Evolutionary conservation across 2,113 vertebrate genomes (phyloP), one percentile per base, ranked within the genome.

Genomic region (Forbesichthys agassizii): DNA sequence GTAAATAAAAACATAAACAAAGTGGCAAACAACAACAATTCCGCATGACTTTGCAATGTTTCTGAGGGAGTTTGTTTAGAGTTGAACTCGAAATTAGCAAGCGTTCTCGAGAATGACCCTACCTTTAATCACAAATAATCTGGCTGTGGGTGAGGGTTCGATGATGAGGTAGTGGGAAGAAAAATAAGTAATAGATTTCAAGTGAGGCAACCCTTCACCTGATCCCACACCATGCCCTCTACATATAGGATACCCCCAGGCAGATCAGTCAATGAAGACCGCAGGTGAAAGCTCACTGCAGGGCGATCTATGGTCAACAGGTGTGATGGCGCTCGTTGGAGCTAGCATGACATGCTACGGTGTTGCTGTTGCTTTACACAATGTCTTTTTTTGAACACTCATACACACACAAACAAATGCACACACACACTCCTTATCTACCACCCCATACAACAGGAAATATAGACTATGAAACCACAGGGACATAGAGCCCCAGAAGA

Each of bases 271-370:
- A 71, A 62, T 47, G 3, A n/a, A 36, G 48, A 48, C 18, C 7
- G 20, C 60, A n/a, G 72, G 75, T 84, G 70, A 72, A 69, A 78
- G 60, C 52, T 73, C 61, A 69, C 9, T 36, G 59, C 9, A 10
- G 16, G 69, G 67, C 16, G 42, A 79, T 66, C 33, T 68, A 20
- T 64, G 81, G 74, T 77, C 74, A 79, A 12, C 9, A 54, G 69
- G 57, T 73, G 10, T 78, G 58, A 75, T 66, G 69, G 68, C 67
- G 47, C 63, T 73, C 68, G 79, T 70, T 76, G 61, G 13, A 53
- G 66, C 5, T 48, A 49, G 47, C 33, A 42, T 78, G 71, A 60
- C 27, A 83, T 27, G 77, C 79, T 69, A 48, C 16, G 11, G 33
- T 14, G 42, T 48, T 12, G 13, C 7, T 42, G 4, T 42, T 5